Base-by-base conservation (phyloP, 2,888 invertebrate species). In the Elegia similella region DNA sequence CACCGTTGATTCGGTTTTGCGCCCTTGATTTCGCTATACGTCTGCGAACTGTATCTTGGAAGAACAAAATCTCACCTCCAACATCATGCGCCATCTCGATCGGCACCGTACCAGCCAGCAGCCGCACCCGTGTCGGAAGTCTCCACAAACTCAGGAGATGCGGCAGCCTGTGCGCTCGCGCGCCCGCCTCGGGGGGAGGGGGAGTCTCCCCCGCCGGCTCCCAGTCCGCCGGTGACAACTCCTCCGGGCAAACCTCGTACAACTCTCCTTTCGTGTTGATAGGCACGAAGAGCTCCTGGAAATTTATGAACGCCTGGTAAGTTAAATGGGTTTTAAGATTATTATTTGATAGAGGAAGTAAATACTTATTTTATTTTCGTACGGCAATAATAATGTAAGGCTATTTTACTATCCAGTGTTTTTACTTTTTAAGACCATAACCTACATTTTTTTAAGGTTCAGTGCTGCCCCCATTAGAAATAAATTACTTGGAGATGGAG, bases 181-280 rank as follows among this genome's bases (percentile, higher is more conserved):
- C 86, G 58, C 93, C 88, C 58, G 93, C 92, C 58, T 86, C 89
- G 23, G 88, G 80, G 2, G 83, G 79, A 42, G 86, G 88, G 30
- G 86, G 89, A 76, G 81, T 91, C 70, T 87, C 92, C 67, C 67
- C 92, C 74, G 76, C 92, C 74, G 74, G 87, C 64, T 92, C 88
- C 82, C 92, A 88, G 63, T 92, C 92, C 65, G 85, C 92, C 52
- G 91, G 92, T 42, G 93, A 92, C 73, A 91, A 67, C 88, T 90
- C 84, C 76, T 88, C 82, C 62, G 92, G 86, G 82, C 93, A 80
- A 84, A 94, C 82, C 86, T 95, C 87, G 80, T 95, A 96, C 80
- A 95, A 94, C 80, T 95, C 95, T 46, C 95, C 95, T 78, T 95
- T 95, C 55, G 95, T 94, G 70, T 95, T 93, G 73, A 96, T 92